Base-by-base conservation (phyloP, 2,797 vertebrate species). In the Iguana delicatissima region DNA sequence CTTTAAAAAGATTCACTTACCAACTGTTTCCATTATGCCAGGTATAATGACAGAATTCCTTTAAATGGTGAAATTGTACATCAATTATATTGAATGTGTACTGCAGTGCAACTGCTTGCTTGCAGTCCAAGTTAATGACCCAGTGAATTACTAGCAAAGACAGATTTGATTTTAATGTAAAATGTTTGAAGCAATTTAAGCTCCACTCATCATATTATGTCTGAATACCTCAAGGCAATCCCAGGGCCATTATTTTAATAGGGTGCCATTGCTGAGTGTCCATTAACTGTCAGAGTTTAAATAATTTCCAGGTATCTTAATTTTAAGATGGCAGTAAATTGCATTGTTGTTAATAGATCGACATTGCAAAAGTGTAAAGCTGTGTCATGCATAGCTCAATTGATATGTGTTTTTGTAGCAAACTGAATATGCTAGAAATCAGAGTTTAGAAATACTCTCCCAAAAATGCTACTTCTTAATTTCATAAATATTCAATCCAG, bases 71-170 rank as follows among this genome's bases (percentile, higher is more conserved):
- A 86, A 74, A 83, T 92, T 94, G 62, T 76, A 57, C 59, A 93
- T 59, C 89, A 94, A 46, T 93, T 91, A 94, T 92, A 92, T 72
- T 85, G 57, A 93, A 90, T 91, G 35, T 72, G 59, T 88, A 22
- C 20, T 91, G 90, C 64, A 18, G 6, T 89, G 52, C 64, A 73
- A 93, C 92, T 87, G 80, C 29, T 91, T 89, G 90, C 12, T 46
- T 86, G 67, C 16, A 85, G 57, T 35, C 84, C 89, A 93, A 93
- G 57, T 76, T 90, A 86, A 90, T 89, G 93, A 92, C 0, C 55
- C 52, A 46, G 85, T 91, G 0, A 72, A 72, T 24, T 92, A 38
- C 50, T 69, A 52, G 57, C 72, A 89, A 93, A 94, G n/a, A 92
- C 29, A 86, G 38, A 92, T 91, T 92, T 55, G 24, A 88, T 91